phyloP scores from a whole-genome alignment of 92 coral and sea anemone genomes.

The Palythoa grandiflora region DNA sequence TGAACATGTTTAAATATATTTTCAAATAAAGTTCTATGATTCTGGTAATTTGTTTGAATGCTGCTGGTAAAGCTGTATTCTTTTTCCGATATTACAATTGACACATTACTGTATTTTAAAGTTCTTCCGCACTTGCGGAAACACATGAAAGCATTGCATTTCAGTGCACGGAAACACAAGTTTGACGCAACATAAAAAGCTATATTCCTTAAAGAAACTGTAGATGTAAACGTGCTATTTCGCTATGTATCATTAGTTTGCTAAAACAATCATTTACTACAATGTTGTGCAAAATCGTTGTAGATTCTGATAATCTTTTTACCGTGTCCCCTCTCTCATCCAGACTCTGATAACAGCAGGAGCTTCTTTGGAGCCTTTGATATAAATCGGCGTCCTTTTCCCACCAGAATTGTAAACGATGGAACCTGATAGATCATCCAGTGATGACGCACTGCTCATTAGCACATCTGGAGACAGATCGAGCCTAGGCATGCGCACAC shows the following conservation, averaged over 20 bases:
- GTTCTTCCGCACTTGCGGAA: too few relatives aligned
- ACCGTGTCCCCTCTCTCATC: conserved; percentile 75
- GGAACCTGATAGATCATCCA: conserved; percentile 60
- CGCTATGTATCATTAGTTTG: too few relatives aligned
- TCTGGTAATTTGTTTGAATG: too few relatives aligned
- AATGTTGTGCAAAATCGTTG: too few relatives aligned
- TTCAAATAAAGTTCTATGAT: neutral
- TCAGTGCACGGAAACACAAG: too few relatives aligned
- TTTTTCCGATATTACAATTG: neutral
- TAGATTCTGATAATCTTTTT: neutral
- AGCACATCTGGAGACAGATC: conserved; percentile 53
- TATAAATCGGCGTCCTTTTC: conserved; percentile 28
- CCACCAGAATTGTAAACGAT: conserved; percentile 53
- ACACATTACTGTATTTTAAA: neutral
- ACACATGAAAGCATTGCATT: too few relatives aligned
- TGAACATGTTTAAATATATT: too few relatives aligned
- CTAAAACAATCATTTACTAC: too few relatives aligned
- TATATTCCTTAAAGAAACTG: too few relatives aligned
- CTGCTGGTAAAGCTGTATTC: too few relatives aligned
- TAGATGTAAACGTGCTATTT: too few relatives aligned
- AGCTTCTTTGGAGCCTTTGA: conserved; percentile 32
- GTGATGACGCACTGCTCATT: conserved; percentile 48
- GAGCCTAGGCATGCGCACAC: conserved; percentile 63
- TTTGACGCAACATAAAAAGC: too few relatives aligned
- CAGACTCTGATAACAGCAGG: conserved; percentile 61